Percentiles rank a stretch among this genome's conserved stretches.
phyloP scores from a whole-genome alignment of 2,888 invertebrate species.

The Eupelmus urozonus region DNA sequence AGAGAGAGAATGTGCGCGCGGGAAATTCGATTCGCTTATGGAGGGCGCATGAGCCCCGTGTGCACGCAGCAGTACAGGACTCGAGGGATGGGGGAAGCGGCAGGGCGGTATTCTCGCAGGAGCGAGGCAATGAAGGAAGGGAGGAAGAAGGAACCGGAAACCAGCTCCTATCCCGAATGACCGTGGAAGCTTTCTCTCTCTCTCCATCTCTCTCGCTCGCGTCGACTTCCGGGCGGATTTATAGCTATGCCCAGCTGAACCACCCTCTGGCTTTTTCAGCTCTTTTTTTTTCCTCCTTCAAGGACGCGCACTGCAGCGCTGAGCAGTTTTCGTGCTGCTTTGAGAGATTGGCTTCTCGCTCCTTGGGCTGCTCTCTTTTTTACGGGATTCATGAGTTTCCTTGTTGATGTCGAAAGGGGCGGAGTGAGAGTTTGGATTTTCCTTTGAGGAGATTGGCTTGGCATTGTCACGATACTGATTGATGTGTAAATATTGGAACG shows the following conservation, averaged over 20 bases:
- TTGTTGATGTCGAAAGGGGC: not conserved
- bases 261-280: not conserved
- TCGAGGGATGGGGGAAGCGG: not conserved
- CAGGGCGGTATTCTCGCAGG: slow-evolving; percentile 8
- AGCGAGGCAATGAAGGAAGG: slow-evolving; percentile 15
- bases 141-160: slow-evolving; percentile 49
- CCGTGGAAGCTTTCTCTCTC: slow-evolving; percentile 23
- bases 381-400: not conserved
- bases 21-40: slow-evolving; percentile 30
- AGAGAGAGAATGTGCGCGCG: slow-evolving; percentile 3
- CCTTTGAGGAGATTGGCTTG: not conserved
- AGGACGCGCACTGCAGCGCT: not conserved
- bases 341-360: slow-evolving; percentile 4
- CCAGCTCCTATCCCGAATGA: slow-evolving; percentile 44
- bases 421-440: no score
- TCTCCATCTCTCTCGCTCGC: not conserved
- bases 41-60: not conserved
- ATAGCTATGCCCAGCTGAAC: slow-evolving; percentile 2
- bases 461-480: no score
- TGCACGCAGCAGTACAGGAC: no score
- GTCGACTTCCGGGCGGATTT: slow-evolving; percentile 48
- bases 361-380: not conserved
- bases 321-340: slow-evolving; percentile 9
- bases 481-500: no score
- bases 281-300: not conserved